These are phyloP conservation scores for Heliconius nattereri DNA, from an alignment of 1,140 invertebrate genomes.

Conservation along the genomic window DNA sequence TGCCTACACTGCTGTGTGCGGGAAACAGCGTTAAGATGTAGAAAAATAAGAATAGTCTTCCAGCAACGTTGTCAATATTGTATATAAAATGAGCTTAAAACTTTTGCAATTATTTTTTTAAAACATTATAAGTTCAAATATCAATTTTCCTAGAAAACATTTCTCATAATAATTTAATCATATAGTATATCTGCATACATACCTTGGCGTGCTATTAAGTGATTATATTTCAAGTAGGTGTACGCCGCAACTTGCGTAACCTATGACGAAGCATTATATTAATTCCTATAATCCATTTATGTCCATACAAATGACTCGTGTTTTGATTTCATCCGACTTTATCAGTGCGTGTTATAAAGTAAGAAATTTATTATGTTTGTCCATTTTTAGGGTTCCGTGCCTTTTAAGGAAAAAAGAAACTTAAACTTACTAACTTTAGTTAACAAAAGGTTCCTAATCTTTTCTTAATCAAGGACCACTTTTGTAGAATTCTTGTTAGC, in stretches of 20 bases:
- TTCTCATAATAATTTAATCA: not conserved
- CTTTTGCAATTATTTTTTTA: no score
- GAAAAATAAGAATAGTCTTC: no score
- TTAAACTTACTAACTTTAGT: no score
- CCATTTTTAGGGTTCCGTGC: not conserved
- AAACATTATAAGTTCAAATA: no score
- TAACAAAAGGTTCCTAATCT: no score
- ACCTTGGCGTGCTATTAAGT: not conserved
- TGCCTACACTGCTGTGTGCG: no score
- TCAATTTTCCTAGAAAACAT: not conserved
- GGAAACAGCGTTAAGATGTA: no score
- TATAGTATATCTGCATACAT: not conserved
- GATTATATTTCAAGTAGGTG: not conserved
- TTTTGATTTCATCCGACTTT: not conserved
- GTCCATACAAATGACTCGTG: not conserved
- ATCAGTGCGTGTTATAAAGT: not conserved
- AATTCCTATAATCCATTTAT: constrained; percentile 17
- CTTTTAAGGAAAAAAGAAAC: no score
- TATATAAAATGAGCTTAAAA: no score
- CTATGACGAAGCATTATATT: constrained; percentile 10
- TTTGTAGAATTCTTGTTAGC: no score
- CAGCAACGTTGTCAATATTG: no score
- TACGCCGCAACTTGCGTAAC: not conserved
- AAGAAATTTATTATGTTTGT: not conserved
- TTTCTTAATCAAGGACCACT: no score